These are phyloP conservation scores for Notoglanidium macrostoma DNA, from an alignment of 2,797 vertebrate species.

Conservation along the genomic window DNA sequence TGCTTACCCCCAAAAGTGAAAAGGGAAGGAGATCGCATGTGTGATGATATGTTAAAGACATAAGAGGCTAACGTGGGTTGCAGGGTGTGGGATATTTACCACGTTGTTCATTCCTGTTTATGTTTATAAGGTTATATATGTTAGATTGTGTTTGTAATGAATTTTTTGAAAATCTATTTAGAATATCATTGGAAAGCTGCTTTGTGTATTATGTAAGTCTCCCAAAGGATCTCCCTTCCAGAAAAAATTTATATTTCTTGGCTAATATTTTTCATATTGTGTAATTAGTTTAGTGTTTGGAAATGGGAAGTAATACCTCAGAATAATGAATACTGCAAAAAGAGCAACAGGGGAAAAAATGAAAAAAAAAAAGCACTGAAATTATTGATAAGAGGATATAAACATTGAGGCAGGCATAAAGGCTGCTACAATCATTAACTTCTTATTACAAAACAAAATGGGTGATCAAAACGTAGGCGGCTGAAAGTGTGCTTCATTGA, in stretches of 20 bases:
- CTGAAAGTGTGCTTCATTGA: constrained; percentile 69
- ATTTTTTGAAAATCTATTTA: background rate
- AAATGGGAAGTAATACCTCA: background rate
- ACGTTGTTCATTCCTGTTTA: background rate
- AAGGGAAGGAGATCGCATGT: background rate
- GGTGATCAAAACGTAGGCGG: constrained; percentile 63
- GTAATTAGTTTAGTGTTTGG: constrained; percentile 5
- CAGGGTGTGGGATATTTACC: background rate
- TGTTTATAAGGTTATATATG: background rate
- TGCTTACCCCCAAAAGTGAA: background rate
- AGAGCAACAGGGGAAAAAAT: background rate
- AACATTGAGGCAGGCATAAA: constrained; percentile 58
- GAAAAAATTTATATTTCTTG: background rate
- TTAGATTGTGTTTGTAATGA: background rate
- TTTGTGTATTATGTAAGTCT: background rate
- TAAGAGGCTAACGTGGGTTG: background rate
- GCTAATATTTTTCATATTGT: background rate
- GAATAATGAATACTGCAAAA: constrained; percentile 3
- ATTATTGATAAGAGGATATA: constrained; percentile 38
- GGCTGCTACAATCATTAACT: constrained; percentile 61
- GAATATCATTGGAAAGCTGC: background rate
- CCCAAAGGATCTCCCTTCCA: background rate
- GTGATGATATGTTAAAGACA: background rate
- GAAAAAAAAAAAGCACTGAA: background rate
- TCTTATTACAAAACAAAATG: constrained; percentile 60